Evolutionary conservation across 2,888 invertebrate species (phyloP).

Genomic region (Chrysolina haemoptera): DNA sequence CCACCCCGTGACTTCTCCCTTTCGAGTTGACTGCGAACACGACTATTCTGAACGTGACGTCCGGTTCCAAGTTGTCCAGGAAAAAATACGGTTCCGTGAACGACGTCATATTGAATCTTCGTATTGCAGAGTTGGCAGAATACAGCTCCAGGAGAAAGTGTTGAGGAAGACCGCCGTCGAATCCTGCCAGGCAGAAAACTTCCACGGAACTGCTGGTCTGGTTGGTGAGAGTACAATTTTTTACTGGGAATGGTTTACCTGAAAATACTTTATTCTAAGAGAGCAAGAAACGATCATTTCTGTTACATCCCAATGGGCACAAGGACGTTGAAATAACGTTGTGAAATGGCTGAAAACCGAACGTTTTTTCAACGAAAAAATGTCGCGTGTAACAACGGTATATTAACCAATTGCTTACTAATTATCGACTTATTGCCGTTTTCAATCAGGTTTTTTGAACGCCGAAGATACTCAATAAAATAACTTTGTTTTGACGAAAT

Average conservation of each 20-base stretch:
- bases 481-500: too few relatives aligned
- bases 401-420: too few relatives aligned
- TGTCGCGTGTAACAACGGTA: too few relatives aligned
- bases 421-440: too few relatives aligned
- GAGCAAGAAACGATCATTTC: too few relatives aligned
- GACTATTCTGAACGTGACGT: conserved; percentile 83
- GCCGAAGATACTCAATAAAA: too few relatives aligned
- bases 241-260: conserved; percentile 89
- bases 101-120: conserved; percentile 76
- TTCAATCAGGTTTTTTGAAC: too few relatives aligned
- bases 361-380: too few relatives aligned
- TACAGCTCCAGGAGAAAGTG: conserved; percentile 87
- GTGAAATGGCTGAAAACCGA: too few relatives aligned
- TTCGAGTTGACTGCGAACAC: conserved; percentile 88
- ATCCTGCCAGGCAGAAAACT: conserved; percentile 86
- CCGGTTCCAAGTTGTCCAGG: conserved; percentile 84
- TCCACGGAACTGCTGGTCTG: conserved; percentile 85
- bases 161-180: conserved; percentile 92
- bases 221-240: conserved; percentile 89
- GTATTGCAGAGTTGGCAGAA: conserved; percentile 67
- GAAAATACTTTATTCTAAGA: conserved; percentile 44
- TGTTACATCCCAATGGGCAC: too few relatives aligned
- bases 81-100: conserved; percentile 82
- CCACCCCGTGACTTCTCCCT: conserved; percentile 82
- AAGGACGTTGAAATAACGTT: too few relatives aligned